Base-by-base conservation (phyloP, 1,140 invertebrate species). In the Drosophila ohnishii region DNA sequence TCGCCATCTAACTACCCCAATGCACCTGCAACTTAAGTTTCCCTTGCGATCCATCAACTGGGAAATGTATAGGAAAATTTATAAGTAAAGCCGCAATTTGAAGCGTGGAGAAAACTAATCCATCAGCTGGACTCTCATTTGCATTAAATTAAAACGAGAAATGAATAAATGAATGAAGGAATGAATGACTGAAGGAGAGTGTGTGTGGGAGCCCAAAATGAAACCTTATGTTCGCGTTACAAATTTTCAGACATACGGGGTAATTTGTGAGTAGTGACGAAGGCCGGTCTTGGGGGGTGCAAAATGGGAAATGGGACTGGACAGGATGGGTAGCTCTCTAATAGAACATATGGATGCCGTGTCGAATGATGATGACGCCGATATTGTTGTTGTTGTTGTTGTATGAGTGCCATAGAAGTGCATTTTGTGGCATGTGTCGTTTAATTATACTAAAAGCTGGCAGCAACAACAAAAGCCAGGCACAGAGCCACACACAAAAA, bases 341-440 rank as follows among this genome's bases (percentile, higher is more conserved):
- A 86, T 86, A 86, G 83, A 86, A 79, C 82, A 86, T 86, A 86
- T 86, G 82, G 82, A 86, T 87, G 84, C 84, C 82, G 66, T 86
- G 82, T 86, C 79, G 53, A 63, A 72, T 67, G 58, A 71, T 70
- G 66, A 73, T 78, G 67, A 64, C 58, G 69, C 32, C 65, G 73
- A 45, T 39, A 63, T 22, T 35, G 32, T 14, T 74, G 73, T 55
- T 34, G 73, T 55, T 34, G 73, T 55, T 34, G 59, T 35, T 34
- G n/a, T 63, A 51, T 14, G 62, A 42, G 84, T 79, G 65, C 80
- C 86, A 69, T 90, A 82, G 80, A 89, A 90, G 81, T 90, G 86
- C 86, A 90, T 90, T 86, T 90, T 90, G 86, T 86, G 86, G 86
- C 86, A 90, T 90, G 86, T 90, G 86, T 90, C 86, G 86, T 90